Conservation (phyloP, 2,797 vertebrate genomes). For the Dicrostonyx torquatus region DNA sequence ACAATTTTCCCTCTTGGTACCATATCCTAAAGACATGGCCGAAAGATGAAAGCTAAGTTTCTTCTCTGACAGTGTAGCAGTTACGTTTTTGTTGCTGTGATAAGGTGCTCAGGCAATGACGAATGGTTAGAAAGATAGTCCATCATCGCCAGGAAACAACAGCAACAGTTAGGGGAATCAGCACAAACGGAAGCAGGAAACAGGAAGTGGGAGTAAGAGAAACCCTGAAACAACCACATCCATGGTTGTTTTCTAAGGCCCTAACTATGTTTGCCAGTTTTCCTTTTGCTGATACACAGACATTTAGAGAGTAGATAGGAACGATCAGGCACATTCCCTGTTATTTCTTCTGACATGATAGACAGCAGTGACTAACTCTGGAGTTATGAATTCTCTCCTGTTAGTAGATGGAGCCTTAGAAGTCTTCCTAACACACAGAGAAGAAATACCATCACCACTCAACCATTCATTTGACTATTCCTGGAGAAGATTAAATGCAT, state of each 20-base stretch:
- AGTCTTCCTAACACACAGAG: neutral
- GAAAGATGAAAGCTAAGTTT: neutral
- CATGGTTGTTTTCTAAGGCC: neutral
- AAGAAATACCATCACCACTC: neutral
- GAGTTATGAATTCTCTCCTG: neutral
- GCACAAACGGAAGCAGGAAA: neutral
- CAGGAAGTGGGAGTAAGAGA: neutral
- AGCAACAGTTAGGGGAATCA: neutral
- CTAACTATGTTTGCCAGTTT: neutral
- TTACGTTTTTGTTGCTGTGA: neutral
- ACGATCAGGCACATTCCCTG: neutral
- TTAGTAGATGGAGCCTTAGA: neutral
- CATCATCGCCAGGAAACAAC: neutral
- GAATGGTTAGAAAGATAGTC: neutral
- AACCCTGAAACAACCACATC: neutral
- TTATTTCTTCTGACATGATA: neutral
- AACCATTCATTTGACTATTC: neutral
- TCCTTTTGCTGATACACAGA: neutral
- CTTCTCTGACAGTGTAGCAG: neutral
- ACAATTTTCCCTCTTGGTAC: neutral
- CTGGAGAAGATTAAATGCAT: neutral
- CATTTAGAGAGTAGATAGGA: neutral
- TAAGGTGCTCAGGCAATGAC: no score
- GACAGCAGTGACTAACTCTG: neutral
- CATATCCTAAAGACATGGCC: neutral